Percentiles rank a stretch among this genome's conserved stretches.
phyloP scores from a whole-genome alignment of 2,888 invertebrate species.

The Steinernema scapterisci region DNA sequence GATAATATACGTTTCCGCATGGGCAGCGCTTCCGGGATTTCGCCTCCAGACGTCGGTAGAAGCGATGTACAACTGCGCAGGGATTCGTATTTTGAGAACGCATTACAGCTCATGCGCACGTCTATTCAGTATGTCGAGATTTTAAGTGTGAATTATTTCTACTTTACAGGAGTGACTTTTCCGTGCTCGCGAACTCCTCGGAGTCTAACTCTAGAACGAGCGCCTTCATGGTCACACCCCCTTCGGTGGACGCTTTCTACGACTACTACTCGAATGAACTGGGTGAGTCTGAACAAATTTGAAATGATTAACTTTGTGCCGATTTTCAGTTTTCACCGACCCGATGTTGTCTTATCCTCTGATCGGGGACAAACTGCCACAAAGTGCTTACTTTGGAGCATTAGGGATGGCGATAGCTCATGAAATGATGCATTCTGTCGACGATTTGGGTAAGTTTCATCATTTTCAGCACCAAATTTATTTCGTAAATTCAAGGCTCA shows the following conservation, averaged over 20 bases:
- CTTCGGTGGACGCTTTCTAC: slow-evolving; percentile 54
- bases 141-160: not conserved
- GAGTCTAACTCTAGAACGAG: not conserved
- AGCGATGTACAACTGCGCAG: slow-evolving; percentile 52
- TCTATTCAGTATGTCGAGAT: not conserved
- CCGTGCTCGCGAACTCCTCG: not conserved
- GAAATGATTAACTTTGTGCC: not conserved
- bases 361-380: slow-evolving; percentile 55
- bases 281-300: slow-evolving; percentile 39
- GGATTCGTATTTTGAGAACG: slow-evolving; percentile 58
- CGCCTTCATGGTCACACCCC: not conserved
- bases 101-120: slow-evolving; percentile 39
- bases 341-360: slow-evolving; percentile 61
- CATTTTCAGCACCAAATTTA: not conserved
- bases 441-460: slow-evolving; percentile 56
- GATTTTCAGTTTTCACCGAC: slow-evolving; percentile 53
- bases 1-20: slow-evolving; percentile 58
- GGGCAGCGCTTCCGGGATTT: slow-evolving; percentile 37
- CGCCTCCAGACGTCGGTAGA: slow-evolving; percentile 44
- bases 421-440: slow-evolving; percentile 64
- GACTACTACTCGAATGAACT: slow-evolving; percentile 58
- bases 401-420: slow-evolving; percentile 63
- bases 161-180: slow-evolving; percentile 17
- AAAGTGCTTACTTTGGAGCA: slow-evolving; percentile 57
- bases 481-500: slow-evolving; percentile 45